Conservation (phyloP, 2,797 vertebrate species). For the Mormyrus hasselquistii region DNA sequence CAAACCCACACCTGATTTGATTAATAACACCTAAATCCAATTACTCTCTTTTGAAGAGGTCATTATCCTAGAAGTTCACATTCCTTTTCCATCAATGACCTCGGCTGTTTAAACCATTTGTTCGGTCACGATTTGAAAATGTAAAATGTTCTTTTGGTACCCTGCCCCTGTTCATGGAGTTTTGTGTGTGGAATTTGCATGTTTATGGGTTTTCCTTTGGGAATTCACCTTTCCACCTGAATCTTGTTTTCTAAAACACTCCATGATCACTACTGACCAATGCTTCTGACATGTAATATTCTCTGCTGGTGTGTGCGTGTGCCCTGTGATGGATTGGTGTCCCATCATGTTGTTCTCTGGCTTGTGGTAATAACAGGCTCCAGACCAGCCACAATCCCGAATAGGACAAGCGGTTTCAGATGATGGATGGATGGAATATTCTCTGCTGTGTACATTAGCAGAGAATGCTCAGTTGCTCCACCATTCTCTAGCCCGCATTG, state of each 20-base stretch:
- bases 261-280: background rate
- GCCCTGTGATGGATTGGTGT: background rate
- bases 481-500: background rate
- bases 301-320: background rate
- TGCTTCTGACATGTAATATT: background rate
- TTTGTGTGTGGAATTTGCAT: background rate
- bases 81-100: slow-evolving; percentile 5
- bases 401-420: background rate
- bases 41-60: background rate
- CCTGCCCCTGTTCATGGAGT: background rate
- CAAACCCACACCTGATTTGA: background rate
- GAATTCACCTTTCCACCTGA: background rate
- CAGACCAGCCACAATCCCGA: background rate
- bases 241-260: background rate
- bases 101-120: background rate
- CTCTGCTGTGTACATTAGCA: background rate
- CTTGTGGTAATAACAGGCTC: background rate
- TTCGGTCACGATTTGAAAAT: background rate
- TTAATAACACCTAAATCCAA: background rate
- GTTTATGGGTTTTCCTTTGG: background rate
- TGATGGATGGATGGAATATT: background rate
- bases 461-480: background rate
- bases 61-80: background rate
- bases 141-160: background rate
- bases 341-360: background rate